Percentiles rank a stretch among this genome's conserved stretches.
Evolutionary conservation across 2,888 invertebrate species (phyloP).

Genomic region (Anarsia innoxiella): DNA sequence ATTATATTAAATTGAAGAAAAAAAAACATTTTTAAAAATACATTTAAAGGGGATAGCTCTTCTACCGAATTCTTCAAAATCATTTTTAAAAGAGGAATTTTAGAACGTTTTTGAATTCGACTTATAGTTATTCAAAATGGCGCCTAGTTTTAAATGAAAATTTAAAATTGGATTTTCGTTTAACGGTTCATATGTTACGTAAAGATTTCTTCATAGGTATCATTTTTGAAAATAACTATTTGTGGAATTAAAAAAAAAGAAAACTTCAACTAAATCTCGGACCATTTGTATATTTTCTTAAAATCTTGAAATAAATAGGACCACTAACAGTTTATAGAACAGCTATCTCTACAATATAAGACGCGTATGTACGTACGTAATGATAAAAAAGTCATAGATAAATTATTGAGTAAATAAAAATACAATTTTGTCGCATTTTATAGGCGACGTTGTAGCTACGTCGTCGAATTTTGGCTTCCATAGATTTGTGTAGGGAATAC

Average conservation of each 20-base stretch:
- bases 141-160: too few species aligned
- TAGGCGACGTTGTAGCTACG: slow-evolving; percentile 41
- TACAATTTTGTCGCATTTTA: slow-evolving; percentile 40
- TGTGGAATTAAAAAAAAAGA: slow-evolving; percentile 9
- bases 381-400: slow-evolving; percentile 16
- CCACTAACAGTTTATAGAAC: slow-evolving; percentile 47
- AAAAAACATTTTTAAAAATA: slow-evolving; percentile 40
- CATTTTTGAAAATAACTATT: slow-evolving; percentile 9
- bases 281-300: slow-evolving; percentile 65
- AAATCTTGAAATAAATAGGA: slow-evolving; percentile 45
- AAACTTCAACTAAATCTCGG: slow-evolving; percentile 37
- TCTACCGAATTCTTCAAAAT: slow-evolving; percentile 31
- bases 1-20: slow-evolving; percentile 34
- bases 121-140: too few species aligned
- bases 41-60: slow-evolving; percentile 52
- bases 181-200: too few species aligned
- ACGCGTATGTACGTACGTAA: slow-evolving; percentile 39
- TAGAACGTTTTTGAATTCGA: slow-evolving; percentile 6
- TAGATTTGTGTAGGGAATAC: slow-evolving; percentile 53
- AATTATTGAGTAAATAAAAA: slow-evolving; percentile 21
- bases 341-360: slow-evolving; percentile 62
- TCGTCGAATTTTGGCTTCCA: slow-evolving; percentile 67
- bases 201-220: too few species aligned
- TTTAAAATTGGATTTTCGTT: too few species aligned
- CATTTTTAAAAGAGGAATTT: slow-evolving; percentile 23